These are phyloP conservation scores for Eleutherodactylus coqui DNA, from an alignment of 2,797 vertebrate genomes.

Conservation along the genomic window DNA sequence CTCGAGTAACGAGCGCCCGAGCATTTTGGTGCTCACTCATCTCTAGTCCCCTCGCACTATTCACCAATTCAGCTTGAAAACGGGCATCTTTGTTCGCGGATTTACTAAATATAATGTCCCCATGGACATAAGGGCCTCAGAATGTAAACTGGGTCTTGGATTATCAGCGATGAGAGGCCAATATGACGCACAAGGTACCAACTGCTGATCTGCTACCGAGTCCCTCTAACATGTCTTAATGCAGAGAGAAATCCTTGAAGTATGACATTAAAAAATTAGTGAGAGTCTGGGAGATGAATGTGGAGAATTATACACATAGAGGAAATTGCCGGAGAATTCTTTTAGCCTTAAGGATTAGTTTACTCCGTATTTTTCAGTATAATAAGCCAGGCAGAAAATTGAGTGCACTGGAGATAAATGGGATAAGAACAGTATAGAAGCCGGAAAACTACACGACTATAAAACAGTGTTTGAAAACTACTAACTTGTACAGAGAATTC, in stretches of 20 bases:
- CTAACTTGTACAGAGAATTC: conserved; percentile 18
- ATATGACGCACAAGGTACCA: background rate
- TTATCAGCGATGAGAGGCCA: background rate
- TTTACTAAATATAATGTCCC: too few relatives aligned
- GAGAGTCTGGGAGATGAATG: background rate
- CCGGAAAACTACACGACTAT: background rate
- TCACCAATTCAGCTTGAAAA: too few relatives aligned
- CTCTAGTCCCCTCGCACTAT: too few relatives aligned
- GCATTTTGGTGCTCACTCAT: too few relatives aligned
- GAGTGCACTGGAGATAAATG: conserved; percentile 39
- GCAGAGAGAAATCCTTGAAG: conserved; percentile 37
- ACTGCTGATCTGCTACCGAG: background rate
- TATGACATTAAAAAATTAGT: conserved; percentile 33
- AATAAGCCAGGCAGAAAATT: conserved; percentile 48
- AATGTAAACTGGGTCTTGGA: background rate
- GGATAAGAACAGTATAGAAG: conserved; percentile 7
- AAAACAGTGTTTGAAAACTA: conserved; percentile 7
- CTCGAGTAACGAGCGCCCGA: too few relatives aligned
- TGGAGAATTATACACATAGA: conserved; percentile 30
- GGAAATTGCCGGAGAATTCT: conserved; percentile 26
- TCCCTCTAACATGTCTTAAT: background rate
- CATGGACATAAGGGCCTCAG: too few relatives aligned
- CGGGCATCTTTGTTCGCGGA: too few relatives aligned
- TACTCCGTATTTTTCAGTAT: conserved; percentile 18
- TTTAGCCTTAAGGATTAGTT: conserved; percentile 43